A percentile compares a stretch with the other conserved stretches of the same genome.
Evolutionary conservation across 2,797 vertebrate species (phyloP).

Genomic region (Enteromius fasciolatus): DNA sequence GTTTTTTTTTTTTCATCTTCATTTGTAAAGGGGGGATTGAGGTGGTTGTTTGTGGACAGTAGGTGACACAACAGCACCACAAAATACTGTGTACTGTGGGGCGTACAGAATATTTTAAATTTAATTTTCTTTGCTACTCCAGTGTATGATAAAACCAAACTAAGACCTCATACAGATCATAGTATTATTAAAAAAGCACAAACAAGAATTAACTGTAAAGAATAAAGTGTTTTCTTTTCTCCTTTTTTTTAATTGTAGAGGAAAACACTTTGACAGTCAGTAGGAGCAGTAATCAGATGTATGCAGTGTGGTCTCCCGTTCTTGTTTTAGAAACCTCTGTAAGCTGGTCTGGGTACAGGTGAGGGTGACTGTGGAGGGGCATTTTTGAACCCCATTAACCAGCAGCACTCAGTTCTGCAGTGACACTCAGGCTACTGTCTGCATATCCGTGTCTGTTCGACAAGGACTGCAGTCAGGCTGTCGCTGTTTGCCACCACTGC

Average conservation of each 20-base stretch:
- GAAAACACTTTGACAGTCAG: conserved; percentile 61
- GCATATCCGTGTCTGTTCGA: conserved; percentile 36
- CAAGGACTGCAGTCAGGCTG: conserved; percentile 18
- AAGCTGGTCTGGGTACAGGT: conserved; percentile 45
- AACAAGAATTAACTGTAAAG: conserved; percentile 94
- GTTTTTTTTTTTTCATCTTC: conserved; percentile 69
- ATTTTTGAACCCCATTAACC: conserved; percentile 42
- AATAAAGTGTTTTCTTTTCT: conserved; percentile 82
- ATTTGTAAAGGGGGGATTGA: conserved; percentile 80
- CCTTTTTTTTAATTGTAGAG: conserved; percentile 78
- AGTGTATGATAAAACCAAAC: conserved; percentile 99
- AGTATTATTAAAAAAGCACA: conserved; percentile 98
- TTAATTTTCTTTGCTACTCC: conserved; percentile 94
- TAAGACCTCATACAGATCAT: conserved; percentile 99
- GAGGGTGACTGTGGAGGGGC: conserved; percentile 31
- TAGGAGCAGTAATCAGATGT: conserved; percentile 60
- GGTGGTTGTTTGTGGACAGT: conserved; percentile 54
- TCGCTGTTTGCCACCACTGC: conserved; percentile 33
- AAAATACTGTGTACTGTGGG: conserved; percentile 97
- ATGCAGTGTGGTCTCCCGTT: conserved; percentile 53
- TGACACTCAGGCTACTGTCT: conserved; percentile 42
- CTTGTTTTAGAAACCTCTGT: conserved; percentile 52
- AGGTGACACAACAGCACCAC: conserved; percentile 72
- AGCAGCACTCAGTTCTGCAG: conserved; percentile 49
- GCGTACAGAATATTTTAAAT: conserved; percentile 91